These are phyloP conservation scores for Campoplex nolae DNA, from an alignment of 2,888 invertebrate genomes.

Conservation along the genomic window DNA sequence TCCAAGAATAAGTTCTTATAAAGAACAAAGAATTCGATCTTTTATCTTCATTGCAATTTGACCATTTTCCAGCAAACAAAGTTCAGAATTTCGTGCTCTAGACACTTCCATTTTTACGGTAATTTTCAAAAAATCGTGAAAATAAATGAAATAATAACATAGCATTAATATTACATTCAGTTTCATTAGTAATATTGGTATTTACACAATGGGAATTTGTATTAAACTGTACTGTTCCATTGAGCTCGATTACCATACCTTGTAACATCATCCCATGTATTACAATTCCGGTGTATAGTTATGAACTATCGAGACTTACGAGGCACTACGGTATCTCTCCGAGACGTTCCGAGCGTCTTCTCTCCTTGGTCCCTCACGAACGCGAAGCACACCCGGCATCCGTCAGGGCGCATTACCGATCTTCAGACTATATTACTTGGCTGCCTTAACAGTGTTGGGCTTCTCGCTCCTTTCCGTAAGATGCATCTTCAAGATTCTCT, in stretches of 20 bases:
- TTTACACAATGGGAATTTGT: not conserved
- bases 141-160: not conserved
- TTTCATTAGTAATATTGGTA: not conserved
- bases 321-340: conserved; percentile 76
- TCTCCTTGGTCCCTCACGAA: conserved; percentile 41
- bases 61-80: no score
- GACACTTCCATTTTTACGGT: no score
- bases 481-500: conserved; percentile 58
- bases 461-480: conserved; percentile 65
- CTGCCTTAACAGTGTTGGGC: conserved; percentile 62
- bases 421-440: conserved; percentile 66
- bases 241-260: conserved; percentile 44
- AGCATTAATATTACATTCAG: not conserved
- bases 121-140: no score
- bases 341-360: conserved; percentile 71
- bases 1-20: no score
- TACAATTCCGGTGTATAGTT: conserved; percentile 31
- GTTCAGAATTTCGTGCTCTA: no score
- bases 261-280: conserved; percentile 7
- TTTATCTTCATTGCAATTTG: no score
- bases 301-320: conserved; percentile 75
- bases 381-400: conserved; percentile 74
- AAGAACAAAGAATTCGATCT: no score
- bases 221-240: conserved; percentile 47
- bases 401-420: conserved; percentile 78